Conservation (phyloP, 2,113 vertebrate genomes). For the Nipponia nippon region DNA sequence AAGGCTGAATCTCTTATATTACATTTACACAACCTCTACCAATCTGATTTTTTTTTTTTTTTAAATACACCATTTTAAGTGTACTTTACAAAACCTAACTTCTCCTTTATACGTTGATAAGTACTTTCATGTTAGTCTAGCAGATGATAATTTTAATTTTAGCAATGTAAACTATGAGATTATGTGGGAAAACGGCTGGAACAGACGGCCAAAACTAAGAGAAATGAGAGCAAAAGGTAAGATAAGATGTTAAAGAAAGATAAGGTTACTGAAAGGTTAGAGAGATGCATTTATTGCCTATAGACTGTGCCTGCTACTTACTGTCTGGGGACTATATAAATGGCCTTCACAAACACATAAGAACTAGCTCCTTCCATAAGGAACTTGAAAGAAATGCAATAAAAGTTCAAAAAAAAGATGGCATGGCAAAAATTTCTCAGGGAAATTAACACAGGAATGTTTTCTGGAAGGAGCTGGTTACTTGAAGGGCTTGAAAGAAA, state of each 20-base stretch:
- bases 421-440: background rate
- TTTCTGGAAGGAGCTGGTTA: conserved; percentile 4
- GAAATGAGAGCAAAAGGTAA: background rate
- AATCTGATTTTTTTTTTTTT: background rate
- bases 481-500: conserved; percentile 8
- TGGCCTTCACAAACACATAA: background rate
- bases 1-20: background rate
- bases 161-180: background rate
- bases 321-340: background rate
- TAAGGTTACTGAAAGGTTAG: background rate
- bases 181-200: background rate
- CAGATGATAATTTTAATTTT: background rate
- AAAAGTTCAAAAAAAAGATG: background rate
- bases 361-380: background rate
- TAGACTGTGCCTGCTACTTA: background rate
- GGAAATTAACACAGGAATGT: conserved; percentile 11
- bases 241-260: background rate
- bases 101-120: background rate
- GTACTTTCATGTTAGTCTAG: background rate
- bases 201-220: background rate
- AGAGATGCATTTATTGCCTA: background rate
- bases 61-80: background rate
- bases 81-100: background rate
- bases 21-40: background rate
- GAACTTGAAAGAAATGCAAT: conserved; percentile 17